Base-by-base conservation (phyloP, 92 coral and sea anemone genomes). In the Palythoa caribaeorum region DNA sequence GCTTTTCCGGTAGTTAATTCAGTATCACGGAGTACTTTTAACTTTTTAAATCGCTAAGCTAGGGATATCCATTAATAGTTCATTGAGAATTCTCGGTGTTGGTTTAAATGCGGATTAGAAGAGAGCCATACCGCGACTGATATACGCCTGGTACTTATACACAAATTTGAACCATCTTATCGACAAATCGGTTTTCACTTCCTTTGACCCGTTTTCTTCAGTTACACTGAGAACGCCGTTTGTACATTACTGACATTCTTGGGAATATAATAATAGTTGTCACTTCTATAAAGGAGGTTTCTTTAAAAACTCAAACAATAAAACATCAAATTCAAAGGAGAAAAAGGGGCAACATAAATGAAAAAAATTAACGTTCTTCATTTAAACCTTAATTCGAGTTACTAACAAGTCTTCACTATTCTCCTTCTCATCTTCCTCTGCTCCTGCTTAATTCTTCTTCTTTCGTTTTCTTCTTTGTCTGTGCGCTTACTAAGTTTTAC, bases 1-100 rank as follows among this genome's bases (percentile, higher is more conserved):
- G 75, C 47, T 70, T 70, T 70, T 70, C 75, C 75, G 75, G 75
- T 70, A 4, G 44, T 70, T 35, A 70, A 35, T 36, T 44, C 50
- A 44, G 50, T 35, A 70, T 70, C 17, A 14, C 47, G 16, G 11
- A 70, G 75, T 36, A 9, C 9, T 28, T 70, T 37, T 70, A 70
- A 36, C 75, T 70, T 38, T 12, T 70, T 70, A 70, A 28, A 70
- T 9, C 38, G 2, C 75, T 12, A 36, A 70, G 47, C 36, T 47
- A 70, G 28, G 28, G 28, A 28, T 28, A 28, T 28, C 28, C 28
- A 28, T 28, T 36, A 11, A 35, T 70, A 17, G 4, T 70, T 70
- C 10, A 20, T 35, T 10, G 75, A 17, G 40, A 70, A 36, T 70
- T 70, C 47, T 70, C 11, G 5, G 9, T 17, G 71, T 21, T 65